Conservation (phyloP, 1,140 invertebrate species). For the Centruroides vittatus region DNA sequence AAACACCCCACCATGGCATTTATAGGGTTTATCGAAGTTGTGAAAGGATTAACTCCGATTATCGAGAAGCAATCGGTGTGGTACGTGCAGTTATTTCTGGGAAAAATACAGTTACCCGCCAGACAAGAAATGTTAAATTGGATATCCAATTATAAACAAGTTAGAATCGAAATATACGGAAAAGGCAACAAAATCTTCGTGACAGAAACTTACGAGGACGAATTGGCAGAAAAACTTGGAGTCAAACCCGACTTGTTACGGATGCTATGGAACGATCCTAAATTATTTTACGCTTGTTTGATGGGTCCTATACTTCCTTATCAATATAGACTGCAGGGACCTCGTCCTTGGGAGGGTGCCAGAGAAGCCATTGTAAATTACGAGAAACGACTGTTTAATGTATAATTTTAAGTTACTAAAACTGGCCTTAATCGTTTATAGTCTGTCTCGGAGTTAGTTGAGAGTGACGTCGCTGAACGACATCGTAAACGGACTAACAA, state of each 20-base stretch:
- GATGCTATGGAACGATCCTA: conserved; percentile 24
- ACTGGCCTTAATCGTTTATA: conserved; percentile 34
- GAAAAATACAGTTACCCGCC: conserved; percentile 19
- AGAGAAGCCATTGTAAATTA: conserved; percentile 22
- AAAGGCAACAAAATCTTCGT: conserved; percentile 32
- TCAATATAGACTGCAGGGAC: conserved; percentile 29
- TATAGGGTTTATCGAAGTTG: conserved; percentile 37
- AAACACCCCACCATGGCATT: conserved; percentile 29
- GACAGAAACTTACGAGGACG: conserved; percentile 25
- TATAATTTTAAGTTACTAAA: conserved; percentile 31
- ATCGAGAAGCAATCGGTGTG: conserved; percentile 30
- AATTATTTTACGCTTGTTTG: conserved; percentile 20
- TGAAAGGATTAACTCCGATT: conserved; percentile 36
- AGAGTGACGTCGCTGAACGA: too few species aligned
- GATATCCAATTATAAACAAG: conserved; percentile 19
- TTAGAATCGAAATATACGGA: conserved; percentile 24
- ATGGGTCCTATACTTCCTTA: conserved; percentile 28
- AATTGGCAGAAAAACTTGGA: conserved; percentile 25
- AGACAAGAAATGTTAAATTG: conserved; percentile 20
- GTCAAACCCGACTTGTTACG: conserved; percentile 24
- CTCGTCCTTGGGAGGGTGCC: conserved; percentile 25
- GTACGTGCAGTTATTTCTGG: conserved; percentile 18
- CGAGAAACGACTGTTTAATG: conserved; percentile 8
- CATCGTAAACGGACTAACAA: too few species aligned
- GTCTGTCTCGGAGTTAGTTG: conserved; percentile 31